Evolutionary conservation across 2,888 invertebrate species (phyloP).

Genomic region (Incurvaria masculella): DNA sequence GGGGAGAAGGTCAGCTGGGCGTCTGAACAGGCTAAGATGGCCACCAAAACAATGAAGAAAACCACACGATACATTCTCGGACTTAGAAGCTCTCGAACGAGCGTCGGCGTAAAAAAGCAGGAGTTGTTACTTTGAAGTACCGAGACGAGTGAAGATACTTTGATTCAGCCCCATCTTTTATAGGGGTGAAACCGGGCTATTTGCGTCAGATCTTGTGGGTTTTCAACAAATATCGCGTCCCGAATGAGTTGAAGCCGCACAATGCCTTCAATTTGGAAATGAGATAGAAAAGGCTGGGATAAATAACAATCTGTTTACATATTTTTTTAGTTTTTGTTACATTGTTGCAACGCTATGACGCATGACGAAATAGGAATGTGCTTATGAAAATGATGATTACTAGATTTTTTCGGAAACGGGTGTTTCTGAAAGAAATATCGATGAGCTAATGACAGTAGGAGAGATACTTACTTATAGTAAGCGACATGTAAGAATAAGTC

Average conservation of each 20-base stretch:
- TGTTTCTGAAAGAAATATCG: too few relatives aligned
- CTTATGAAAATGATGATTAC: too few relatives aligned
- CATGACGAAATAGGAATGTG: too few relatives aligned
- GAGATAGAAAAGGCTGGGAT: neutral
- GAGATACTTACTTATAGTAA: too few relatives aligned
- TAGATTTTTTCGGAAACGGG: too few relatives aligned
- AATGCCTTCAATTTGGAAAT: neutral
- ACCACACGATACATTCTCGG: constrained; percentile 25
- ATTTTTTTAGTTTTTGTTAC: too few relatives aligned
- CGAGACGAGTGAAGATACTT: neutral
- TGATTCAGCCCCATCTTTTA: neutral
- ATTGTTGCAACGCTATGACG: too few relatives aligned
- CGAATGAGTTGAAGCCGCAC: neutral
- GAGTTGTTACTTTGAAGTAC: neutral
- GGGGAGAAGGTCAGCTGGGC: constrained; percentile 57
- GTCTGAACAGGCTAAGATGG: constrained; percentile 23
- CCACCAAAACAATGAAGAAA: constrained; percentile 18
- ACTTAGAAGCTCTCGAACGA: neutral
- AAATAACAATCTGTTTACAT: neutral
- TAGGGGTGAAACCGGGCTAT: neutral
- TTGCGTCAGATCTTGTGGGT: neutral
- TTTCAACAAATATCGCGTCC: neutral
- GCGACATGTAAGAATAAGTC: too few relatives aligned
- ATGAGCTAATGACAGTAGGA: too few relatives aligned
- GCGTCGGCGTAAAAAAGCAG: neutral